Base-by-base conservation (phyloP, 2,888 invertebrate genomes). In the Himalopsyche kuldschensis region DNA sequence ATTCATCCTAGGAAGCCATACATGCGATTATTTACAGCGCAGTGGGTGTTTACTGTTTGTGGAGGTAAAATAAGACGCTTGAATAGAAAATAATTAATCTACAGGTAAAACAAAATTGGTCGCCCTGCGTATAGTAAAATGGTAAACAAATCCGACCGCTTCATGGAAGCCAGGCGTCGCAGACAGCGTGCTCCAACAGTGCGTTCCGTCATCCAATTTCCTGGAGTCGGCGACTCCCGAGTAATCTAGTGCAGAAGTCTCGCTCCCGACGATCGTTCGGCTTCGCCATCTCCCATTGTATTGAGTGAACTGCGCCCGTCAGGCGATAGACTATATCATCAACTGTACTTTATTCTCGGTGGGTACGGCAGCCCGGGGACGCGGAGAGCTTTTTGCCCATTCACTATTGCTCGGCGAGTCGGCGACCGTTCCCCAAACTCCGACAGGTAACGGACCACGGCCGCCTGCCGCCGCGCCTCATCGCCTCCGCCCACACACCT, bases 351-450 rank as follows among this genome's bases (percentile, higher is more conserved):
- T 86, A 83, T 86, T 92, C 90, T 91, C 91, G 92, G 92, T 92
- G 92, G 92, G 91, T 92, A 91, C 84, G 81, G 92, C 92, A 92
- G 92, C 92, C 92, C 91, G 92, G 92, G 91, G 92, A 92, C 91
- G 92, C 92, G 91, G 92, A 92, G 92, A 92, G 92, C 91, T 92
- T 92, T 91, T 92, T 92, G 91, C 92, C 92, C 90, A 92, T 92
- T 90, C 92, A 92, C 92, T 92, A 92, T 92, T 92, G 92, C 92
- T 92, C 92, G 91, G 92, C 92, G 92, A 91, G 91, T 91, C 92
- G 92, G 91, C 92, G 92, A 91, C 92, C 92, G 91, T 92, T 92
- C 91, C 91, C 92, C 91, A 91, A 92, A 90, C 92, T 84, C 69
- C 82, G 84, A 82, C 85, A 85, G 84, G 85, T 87, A 86, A 86